Conservation (phyloP, 1,140 invertebrate species). For the Pseudomyrmex cubaensis region DNA sequence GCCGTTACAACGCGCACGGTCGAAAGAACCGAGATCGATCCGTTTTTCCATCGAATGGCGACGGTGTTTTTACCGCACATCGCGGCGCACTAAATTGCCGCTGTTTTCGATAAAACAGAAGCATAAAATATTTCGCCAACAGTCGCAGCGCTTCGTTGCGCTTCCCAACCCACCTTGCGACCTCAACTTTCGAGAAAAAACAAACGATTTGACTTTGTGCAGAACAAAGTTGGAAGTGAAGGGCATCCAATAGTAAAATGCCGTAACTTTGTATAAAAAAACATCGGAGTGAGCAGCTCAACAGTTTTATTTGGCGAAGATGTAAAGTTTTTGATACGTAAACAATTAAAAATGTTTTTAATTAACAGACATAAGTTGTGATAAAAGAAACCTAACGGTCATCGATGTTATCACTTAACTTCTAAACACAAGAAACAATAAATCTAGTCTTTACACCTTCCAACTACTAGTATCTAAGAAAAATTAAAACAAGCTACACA, state of each 20-base stretch:
- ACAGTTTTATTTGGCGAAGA: too few relatives aligned
- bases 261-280: too few relatives aligned
- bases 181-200: conserved; percentile 37
- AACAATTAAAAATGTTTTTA: background rate
- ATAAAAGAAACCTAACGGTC: background rate
- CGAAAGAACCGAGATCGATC: background rate
- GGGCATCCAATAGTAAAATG: background rate
- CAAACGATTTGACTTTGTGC: conserved; percentile 1
- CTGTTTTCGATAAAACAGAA: conserved; percentile 17
- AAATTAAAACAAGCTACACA: conserved; percentile 22
- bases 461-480: conserved; percentile 10
- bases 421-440: background rate
- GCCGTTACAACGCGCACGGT: conserved; percentile 28
- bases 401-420: too few relatives aligned
- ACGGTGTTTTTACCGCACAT: background rate
- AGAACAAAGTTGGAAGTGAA: background rate
- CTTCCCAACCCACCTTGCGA: conserved; percentile 3
- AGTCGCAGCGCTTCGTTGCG: background rate
- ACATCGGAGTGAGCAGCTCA: too few relatives aligned
- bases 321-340: too few relatives aligned
- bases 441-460: background rate
- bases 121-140: conserved; percentile 20
- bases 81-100: background rate
- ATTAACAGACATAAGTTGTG: background rate
- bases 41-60: conserved; percentile 18